Base-by-base conservation (phyloP, 2,797 vertebrate species). In the Poecile montanus region DNA sequence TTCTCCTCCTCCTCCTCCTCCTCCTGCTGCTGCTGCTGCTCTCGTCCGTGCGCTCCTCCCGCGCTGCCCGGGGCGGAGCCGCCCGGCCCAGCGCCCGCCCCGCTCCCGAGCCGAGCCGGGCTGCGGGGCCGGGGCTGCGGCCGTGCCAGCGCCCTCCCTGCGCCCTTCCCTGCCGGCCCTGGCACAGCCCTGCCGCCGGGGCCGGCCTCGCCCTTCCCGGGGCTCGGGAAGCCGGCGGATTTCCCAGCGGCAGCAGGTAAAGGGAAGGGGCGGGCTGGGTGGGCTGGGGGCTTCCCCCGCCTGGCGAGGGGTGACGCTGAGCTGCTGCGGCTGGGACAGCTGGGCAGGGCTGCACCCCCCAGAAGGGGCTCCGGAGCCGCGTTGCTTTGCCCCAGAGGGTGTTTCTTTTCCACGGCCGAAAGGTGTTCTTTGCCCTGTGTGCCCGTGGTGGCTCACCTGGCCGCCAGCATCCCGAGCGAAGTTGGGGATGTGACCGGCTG, bases 1-100 rank as follows among this genome's bases (percentile, higher is more conserved):
- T 30, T 13, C 36, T 65, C 3, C 7, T 80, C 9, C 17, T 74
- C 3, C 7, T 80, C 9, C 17, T 74, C 27, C 9, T n/a, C 36
- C 8, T 61, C 25, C 2, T 44, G 13, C 38, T 40, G 38, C 38
- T 40, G 38, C 38, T 12, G 38, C 38, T 12, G 38, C 38, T 40
- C 7, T 5, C 51, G 42, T 32, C 51, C 20, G 38, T 12, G 5
- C 3, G 34, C 84, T 26, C 36, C 68, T 36, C 44, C 61, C 7
- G 38, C 85, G 54, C 73, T 44, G 30, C 26, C 85, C 77, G 81
- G 92, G 95, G 95, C 88, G 93, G 94, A 87, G 92, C 92, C 70
- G 89, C 66, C 60, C 53, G 40, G 15, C 42, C 27, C 70, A 90
- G n/a, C 72, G 51, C 66, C 88, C 91, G 66, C 91, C 85, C 93